Conservation (phyloP, 2,113 vertebrate species). For the Pituophis catenifer region DNA sequence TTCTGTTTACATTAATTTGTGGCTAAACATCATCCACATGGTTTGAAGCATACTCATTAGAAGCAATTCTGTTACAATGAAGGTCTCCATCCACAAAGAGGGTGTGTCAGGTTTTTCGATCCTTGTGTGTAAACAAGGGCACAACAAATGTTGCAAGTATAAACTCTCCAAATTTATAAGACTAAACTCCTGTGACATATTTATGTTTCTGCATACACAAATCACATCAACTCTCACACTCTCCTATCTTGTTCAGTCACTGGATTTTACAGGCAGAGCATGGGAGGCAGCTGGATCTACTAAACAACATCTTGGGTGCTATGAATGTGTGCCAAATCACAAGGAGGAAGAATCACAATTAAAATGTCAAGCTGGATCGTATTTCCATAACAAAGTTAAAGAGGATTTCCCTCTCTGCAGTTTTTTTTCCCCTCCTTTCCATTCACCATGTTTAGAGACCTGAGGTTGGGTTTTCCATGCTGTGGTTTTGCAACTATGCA, state of each 20-base stretch:
- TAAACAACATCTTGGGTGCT: constrained; percentile 68
- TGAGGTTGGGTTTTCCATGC: constrained; percentile 47
- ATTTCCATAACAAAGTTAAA: constrained; percentile 70
- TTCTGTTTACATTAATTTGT: constrained; percentile 56
- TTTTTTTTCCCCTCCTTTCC: constrained; percentile 52
- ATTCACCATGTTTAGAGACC: constrained; percentile 59
- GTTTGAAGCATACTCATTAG: constrained; percentile 43
- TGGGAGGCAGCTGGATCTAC: constrained; percentile 70
- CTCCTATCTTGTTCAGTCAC: constrained; percentile 62
- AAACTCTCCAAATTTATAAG: constrained; percentile 69
- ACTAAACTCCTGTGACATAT: constrained; percentile 73
- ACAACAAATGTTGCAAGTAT: constrained; percentile 67
- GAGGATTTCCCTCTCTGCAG: constrained; percentile 63
- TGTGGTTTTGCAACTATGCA: constrained; percentile 41
- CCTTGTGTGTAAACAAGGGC: constrained; percentile 66
- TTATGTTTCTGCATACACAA: constrained; percentile 72
- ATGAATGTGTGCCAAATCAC: constrained; percentile 67
- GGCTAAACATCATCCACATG: constrained; percentile 62
- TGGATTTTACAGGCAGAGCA: constrained; percentile 60
- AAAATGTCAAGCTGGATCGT: constrained; percentile 71
- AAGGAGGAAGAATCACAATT: constrained; percentile 65
- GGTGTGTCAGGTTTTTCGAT: constrained; percentile 64
- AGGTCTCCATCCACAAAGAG: constrained; percentile 42
- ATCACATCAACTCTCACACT: constrained; percentile 72
- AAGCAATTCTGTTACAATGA: constrained; percentile 50